Conservation (phyloP, 1,140 invertebrate genomes). For the Neodiprion fabricii region DNA sequence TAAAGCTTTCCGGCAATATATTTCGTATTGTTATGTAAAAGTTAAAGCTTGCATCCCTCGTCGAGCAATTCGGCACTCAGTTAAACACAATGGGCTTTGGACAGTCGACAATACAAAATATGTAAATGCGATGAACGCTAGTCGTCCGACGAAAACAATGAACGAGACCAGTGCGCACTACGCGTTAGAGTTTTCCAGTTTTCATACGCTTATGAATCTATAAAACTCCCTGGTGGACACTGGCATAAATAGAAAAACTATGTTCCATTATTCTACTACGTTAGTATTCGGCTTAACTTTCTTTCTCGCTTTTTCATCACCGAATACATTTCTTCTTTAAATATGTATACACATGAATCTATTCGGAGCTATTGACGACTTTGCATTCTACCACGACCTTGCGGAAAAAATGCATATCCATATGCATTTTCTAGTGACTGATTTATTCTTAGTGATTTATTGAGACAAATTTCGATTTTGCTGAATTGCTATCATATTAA, state of each 20-base stretch:
- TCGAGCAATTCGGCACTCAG: slow-evolving; percentile 51
- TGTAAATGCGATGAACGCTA: slow-evolving; percentile 47
- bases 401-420: too few relatives aligned
- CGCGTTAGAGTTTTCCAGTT: slow-evolving; percentile 39
- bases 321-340: neutral
- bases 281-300: neutral
- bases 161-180: slow-evolving; percentile 42
- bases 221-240: slow-evolving; percentile 46
- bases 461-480: too few relatives aligned
- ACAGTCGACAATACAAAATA: slow-evolving; percentile 43
- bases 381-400: too few relatives aligned
- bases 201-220: slow-evolving; percentile 54
- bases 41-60: slow-evolving; percentile 51
- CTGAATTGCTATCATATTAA: too few relatives aligned
- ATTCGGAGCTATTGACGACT: too few relatives aligned
- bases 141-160: slow-evolving; percentile 54
- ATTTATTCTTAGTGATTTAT: too few relatives aligned
- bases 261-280: neutral
- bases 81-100: slow-evolving; percentile 48
- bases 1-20: slow-evolving; percentile 3
- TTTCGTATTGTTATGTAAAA: slow-evolving; percentile 54
- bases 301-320: neutral
- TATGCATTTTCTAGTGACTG: too few relatives aligned
- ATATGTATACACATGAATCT: too few relatives aligned
- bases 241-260: neutral